Base-by-base conservation (phyloP, 2,888 invertebrate genomes). In the Ornithoptera priamus region DNA sequence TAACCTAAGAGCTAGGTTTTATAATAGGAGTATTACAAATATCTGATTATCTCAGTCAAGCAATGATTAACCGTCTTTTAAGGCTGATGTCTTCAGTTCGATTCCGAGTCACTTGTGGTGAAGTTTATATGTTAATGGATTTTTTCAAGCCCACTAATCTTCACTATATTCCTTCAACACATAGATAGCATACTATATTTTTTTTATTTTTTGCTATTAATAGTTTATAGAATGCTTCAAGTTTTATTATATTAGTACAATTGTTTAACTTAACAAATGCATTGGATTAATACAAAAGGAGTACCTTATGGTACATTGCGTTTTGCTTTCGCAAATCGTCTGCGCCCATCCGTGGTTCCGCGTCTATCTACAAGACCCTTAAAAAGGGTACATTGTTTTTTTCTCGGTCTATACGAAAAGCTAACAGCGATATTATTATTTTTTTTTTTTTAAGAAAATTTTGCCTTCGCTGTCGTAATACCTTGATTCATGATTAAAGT, bases 321-420 rank as follows among this genome's bases (percentile, higher is more conserved):
- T 60, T 64, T 79, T 78, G 78, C 80, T 80, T 77, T 77, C 73
- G 75, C 77, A 77, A 78, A 79, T 80, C 76, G 77, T 72, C 74
- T 73, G 74, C 73, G 75, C 75, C 76, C 77, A 74, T 75, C 80
- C 79, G 81, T 80, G 82, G 82, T 84, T 85, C 85, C 81, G 82
- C 80, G 77, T 76, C 83, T 81, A 80, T 80, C 80, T 80, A 81
- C 79, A 80, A 80, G 82, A 78, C 88, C 85, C 89, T 85, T 86
- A 87, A 89, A 87, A 89, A 88, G 87, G 89, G 88, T 88, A 86
- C 77, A 75, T 75, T 75, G 74, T 74, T 71, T 68, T 50, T 22
- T 66, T 66, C 42, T 72, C 77, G 77, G 22, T 50, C 0, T 58
- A 64, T 73, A 70, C 36, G 10, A 76, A 15, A 64, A 76, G 73